Conservation (phyloP, 2,797 vertebrate species). For the Hephaestus fuliginosus region DNA sequence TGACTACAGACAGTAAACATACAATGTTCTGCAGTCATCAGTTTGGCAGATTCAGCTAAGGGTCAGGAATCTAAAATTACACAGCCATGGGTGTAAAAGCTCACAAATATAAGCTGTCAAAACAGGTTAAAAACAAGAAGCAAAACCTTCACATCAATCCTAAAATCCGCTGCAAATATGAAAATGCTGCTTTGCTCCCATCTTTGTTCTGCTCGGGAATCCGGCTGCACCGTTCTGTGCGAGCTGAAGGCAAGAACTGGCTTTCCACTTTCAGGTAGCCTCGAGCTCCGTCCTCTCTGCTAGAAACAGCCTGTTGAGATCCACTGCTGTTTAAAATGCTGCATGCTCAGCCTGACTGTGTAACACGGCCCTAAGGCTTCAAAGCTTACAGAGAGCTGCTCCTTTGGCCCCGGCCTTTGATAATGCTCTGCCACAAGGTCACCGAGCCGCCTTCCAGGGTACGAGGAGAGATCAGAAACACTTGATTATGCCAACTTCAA, state of each 20-base stretch:
- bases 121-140: background rate
- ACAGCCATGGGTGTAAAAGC: background rate
- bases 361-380: constrained; percentile 58
- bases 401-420: constrained; percentile 60
- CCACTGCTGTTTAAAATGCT: constrained; percentile 70
- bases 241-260: constrained; percentile 54
- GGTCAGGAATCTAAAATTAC: background rate
- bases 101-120: constrained; percentile 4
- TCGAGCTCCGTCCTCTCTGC: constrained; percentile 48
- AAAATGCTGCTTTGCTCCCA: constrained; percentile 23
- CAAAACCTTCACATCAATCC: constrained; percentile 1
- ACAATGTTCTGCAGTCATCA: background rate
- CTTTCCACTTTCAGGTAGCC: constrained; percentile 61
- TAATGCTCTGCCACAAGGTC: constrained; percentile 71
- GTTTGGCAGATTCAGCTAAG: background rate
- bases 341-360: constrained; percentile 62
- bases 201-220: constrained; percentile 48
- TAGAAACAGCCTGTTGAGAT: constrained; percentile 63
- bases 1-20: background rate
- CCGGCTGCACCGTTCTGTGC: constrained; percentile 35
- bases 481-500: constrained; percentile 49
- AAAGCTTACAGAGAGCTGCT: constrained; percentile 56
- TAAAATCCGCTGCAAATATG: constrained; percentile 7
- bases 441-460: constrained; percentile 50
- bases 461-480: constrained; percentile 52